Percentiles rank a stretch among this genome's conserved stretches.
Conservation (phyloP, 2,113 vertebrate genomes). For the Chrysemys picta region DNA sequence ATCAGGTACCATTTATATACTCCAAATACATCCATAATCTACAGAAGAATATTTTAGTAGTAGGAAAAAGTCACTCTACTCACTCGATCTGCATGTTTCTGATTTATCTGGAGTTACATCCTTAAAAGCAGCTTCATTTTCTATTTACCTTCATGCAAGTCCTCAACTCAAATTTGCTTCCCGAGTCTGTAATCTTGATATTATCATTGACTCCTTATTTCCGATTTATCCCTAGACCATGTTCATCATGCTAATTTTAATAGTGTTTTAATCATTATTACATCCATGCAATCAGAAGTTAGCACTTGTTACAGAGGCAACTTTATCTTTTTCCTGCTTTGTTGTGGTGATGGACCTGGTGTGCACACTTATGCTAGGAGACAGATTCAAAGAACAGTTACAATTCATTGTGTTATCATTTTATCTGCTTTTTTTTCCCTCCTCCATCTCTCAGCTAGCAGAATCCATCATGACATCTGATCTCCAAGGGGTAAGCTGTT, state of each 20-base stretch:
- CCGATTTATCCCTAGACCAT: conserved; percentile 1
- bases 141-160: not conserved
- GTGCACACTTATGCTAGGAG: not conserved
- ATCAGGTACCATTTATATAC: not conserved
- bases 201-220: not conserved
- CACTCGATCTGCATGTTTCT: not conserved
- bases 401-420: not conserved
- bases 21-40: not conserved
- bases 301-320: not conserved
- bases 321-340: not conserved
- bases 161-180: not conserved
- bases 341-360: not conserved
- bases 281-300: not conserved
- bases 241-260: not conserved
- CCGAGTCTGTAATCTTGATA: not conserved
- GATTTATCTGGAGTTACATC: not conserved
- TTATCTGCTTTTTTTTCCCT: conserved; percentile 12
- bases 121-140: not conserved
- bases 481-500: conserved; percentile 68
- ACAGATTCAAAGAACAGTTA: not conserved
- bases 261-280: not conserved
- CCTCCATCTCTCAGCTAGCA: conserved; percentile 57
- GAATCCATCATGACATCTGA: conserved; percentile 66
- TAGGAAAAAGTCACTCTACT: not conserved
- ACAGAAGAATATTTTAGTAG: not conserved